phyloP scores from a whole-genome alignment of 2,797 vertebrate genomes.

The Labroides dimidiatus region DNA sequence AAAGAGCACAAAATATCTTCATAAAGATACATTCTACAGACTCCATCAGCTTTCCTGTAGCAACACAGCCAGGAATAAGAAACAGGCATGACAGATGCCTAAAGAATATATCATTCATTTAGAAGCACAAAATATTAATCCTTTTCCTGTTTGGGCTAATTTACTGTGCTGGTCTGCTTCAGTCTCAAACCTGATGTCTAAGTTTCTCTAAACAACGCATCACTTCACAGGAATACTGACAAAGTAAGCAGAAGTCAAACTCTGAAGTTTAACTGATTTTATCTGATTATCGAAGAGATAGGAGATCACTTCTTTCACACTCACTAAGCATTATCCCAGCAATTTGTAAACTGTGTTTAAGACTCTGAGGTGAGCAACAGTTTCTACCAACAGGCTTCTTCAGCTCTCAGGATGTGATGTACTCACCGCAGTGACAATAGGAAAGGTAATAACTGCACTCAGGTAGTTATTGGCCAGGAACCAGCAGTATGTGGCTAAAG shows the following conservation, averaged over 20 bases:
- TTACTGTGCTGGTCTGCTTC: no score
- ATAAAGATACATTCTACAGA: no score
- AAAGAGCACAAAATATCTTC: no score
- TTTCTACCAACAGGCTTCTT: neutral
- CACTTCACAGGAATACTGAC: neutral
- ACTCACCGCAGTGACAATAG: slow-evolving; percentile 92
- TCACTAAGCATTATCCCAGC: no score
- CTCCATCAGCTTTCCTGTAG: neutral
- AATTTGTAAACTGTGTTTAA: no score
- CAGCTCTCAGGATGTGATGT: slow-evolving; percentile 11
- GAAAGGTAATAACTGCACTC: slow-evolving; percentile 89
- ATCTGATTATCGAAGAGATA: no score
- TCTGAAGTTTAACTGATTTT: no score
- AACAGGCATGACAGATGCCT: no score
- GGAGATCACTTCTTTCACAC: no score
- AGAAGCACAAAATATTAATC: neutral
- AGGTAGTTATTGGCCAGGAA: slow-evolving; percentile 90
- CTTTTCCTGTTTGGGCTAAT: no score
- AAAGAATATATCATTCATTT: neutral
- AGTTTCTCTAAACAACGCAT: neutral
- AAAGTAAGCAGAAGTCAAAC: no score
- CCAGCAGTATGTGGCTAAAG: slow-evolving; percentile 89
- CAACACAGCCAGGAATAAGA: neutral
- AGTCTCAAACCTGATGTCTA: neutral
- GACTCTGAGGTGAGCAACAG: no score